phyloP scores from a whole-genome alignment of 2,888 invertebrate genomes.

The Morinoia aosen region DNA sequence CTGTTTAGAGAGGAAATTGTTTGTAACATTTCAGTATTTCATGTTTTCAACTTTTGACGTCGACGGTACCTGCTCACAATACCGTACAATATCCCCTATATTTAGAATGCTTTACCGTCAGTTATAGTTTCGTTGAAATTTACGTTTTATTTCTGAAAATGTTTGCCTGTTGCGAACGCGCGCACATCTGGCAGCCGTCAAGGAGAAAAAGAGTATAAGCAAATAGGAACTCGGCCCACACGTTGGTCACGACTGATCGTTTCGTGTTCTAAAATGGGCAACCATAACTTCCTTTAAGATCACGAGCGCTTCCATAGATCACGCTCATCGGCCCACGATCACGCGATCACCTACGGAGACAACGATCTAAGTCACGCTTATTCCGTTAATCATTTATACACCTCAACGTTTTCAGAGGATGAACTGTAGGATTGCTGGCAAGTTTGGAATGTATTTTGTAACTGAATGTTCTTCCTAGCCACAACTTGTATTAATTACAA shows the following conservation, averaged over 20 bases:
- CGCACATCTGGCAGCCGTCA: background rate
- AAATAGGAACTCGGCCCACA: background rate
- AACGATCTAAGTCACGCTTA: background rate
- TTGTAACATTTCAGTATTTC: background rate
- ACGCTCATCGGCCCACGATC: background rate
- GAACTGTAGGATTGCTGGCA: too few species aligned
- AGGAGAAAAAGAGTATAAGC: background rate
- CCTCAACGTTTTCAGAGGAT: background rate
- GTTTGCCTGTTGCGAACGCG: background rate
- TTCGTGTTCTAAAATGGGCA: background rate
- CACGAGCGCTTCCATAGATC: constrained; percentile 14
- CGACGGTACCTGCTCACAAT: background rate
- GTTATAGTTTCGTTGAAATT: background rate
- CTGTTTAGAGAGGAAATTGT: background rate
- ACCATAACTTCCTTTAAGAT: background rate
- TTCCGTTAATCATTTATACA: background rate
- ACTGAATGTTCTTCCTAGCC: too few species aligned
- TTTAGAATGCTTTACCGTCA: too few species aligned
- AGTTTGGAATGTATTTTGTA: too few species aligned
- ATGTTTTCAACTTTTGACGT: background rate
- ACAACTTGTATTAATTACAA: too few species aligned
- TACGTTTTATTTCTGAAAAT: background rate
- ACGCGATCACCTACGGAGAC: background rate
- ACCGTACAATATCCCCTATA: too few species aligned
- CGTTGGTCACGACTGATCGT: background rate